Conservation (phyloP, 2,113 vertebrate genomes). For the Phycodurus eques region DNA sequence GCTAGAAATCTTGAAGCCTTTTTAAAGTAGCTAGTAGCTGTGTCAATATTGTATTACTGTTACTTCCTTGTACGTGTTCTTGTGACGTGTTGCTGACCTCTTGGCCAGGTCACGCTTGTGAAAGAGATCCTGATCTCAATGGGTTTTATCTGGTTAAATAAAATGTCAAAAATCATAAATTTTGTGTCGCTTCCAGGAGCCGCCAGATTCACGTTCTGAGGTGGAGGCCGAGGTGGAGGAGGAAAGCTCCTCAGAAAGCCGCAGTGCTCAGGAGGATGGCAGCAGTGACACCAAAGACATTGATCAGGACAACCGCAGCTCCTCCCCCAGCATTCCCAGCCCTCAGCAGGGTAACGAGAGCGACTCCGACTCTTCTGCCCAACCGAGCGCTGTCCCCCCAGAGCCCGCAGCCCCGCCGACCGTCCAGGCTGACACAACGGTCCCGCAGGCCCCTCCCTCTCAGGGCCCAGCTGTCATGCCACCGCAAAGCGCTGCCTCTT, state of each 20-base stretch:
- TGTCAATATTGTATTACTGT: background rate
- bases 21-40: background rate
- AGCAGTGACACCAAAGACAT: slow-evolving; percentile 99
- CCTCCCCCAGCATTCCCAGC: slow-evolving; percentile 95
- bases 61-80: too few relatives aligned
- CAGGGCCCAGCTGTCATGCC: slow-evolving; percentile 38
- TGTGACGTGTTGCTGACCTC: too few relatives aligned
- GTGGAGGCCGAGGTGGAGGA: slow-evolving; percentile 75
- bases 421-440: slow-evolving; percentile 44
- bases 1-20: background rate
- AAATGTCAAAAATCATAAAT: background rate
- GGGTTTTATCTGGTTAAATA: too few relatives aligned
- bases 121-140: too few relatives aligned
- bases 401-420: slow-evolving; percentile 68
- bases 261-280: slow-evolving; percentile 93
- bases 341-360: slow-evolving; percentile 96
- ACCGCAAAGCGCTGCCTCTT: slow-evolving; percentile 34
- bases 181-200: slow-evolving; percentile 71
- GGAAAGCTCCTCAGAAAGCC: slow-evolving; percentile 93
- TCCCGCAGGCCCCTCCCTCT: slow-evolving; percentile 32
- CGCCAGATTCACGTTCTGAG: slow-evolving; percentile 86
- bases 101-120: too few relatives aligned
- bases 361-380: slow-evolving; percentile 92
- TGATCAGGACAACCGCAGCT: slow-evolving; percentile 98
- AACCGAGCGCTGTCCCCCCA: slow-evolving; percentile 80